phyloP scores from a whole-genome alignment of 2,888 invertebrate genomes.

The Drosophila robusta region DNA sequence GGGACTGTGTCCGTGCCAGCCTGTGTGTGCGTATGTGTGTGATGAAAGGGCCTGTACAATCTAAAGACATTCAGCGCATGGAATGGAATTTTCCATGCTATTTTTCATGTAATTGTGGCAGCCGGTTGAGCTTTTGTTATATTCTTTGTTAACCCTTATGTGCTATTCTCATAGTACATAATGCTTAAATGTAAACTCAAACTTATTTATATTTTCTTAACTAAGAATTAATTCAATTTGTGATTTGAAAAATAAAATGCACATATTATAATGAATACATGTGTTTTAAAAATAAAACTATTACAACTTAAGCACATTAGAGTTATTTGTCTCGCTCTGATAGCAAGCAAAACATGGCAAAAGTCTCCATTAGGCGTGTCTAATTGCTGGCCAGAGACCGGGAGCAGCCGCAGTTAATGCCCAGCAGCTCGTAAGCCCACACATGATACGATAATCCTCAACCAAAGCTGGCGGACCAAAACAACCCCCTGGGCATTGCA shows the following conservation, averaged over 20 bases:
- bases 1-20: not conserved
- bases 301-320: not conserved
- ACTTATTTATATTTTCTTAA: too few species aligned
- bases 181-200: not conserved
- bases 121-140: constrained; percentile 15
- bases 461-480: constrained; percentile 36
- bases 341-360: constrained; percentile 2
- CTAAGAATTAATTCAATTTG: not conserved
- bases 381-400: constrained; percentile 38
- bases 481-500: constrained; percentile 57
- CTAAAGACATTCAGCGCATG: constrained; percentile 52
- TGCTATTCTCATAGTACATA: not conserved
- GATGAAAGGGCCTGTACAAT: constrained; percentile 27
- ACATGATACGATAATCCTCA: constrained; percentile 10
- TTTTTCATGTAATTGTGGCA: constrained; percentile 62
- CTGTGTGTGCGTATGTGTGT: constrained; percentile 18
- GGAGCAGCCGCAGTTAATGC: not conserved
- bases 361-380: constrained; percentile 28
- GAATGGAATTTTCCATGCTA: constrained; percentile 81
- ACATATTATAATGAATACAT: too few species aligned
- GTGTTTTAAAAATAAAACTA: not conserved
- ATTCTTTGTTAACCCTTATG: constrained; percentile 55
- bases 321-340: constrained; percentile 30
- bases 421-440: constrained; percentile 7
- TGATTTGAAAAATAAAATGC: not conserved